phyloP scores from a whole-genome alignment of 2,888 invertebrate genomes.

The Leucophenga montana region DNA sequence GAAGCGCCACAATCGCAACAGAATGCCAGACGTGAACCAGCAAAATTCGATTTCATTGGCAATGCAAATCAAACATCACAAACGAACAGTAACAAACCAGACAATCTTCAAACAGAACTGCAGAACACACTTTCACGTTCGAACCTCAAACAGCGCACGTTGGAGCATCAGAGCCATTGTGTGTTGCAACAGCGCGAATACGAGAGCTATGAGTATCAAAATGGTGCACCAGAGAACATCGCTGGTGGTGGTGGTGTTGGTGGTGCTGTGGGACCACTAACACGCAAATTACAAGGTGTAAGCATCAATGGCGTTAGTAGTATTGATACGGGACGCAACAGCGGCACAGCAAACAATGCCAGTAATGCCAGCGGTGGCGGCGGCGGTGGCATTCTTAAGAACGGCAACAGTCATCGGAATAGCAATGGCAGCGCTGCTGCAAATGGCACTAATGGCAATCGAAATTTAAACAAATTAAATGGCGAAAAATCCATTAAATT shows the following conservation, averaged over 20 bases:
- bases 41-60: slow-evolving; percentile 80
- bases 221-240: slow-evolving; percentile 48
- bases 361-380: not conserved
- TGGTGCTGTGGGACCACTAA: not conserved
- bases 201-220: slow-evolving; percentile 38
- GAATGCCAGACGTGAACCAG: slow-evolving; percentile 74
- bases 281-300: slow-evolving; percentile 8
- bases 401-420: not conserved
- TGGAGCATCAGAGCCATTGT: slow-evolving; percentile 45
- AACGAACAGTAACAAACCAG: slow-evolving; percentile 45
- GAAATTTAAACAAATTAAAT: not conserved
- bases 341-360: not conserved
- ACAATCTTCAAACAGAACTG: slow-evolving; percentile 80
- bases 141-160: slow-evolving; percentile 80
- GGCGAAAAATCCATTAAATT: slow-evolving; percentile 8
- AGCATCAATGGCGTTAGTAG: not conserved
- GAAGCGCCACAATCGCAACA: slow-evolving; percentile 70
- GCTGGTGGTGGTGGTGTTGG: slow-evolving; percentile 32
- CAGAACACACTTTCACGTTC: slow-evolving; percentile 84
- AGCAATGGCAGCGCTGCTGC: not conserved
- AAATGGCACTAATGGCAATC: not conserved
- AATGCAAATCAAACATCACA: slow-evolving; percentile 38
- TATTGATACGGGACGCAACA: not conserved
- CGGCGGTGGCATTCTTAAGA: slow-evolving; percentile 7
- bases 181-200: slow-evolving; percentile 38